Base-by-base conservation (phyloP, 2,797 vertebrate species). In the Helicolenus hilgendorfi region DNA sequence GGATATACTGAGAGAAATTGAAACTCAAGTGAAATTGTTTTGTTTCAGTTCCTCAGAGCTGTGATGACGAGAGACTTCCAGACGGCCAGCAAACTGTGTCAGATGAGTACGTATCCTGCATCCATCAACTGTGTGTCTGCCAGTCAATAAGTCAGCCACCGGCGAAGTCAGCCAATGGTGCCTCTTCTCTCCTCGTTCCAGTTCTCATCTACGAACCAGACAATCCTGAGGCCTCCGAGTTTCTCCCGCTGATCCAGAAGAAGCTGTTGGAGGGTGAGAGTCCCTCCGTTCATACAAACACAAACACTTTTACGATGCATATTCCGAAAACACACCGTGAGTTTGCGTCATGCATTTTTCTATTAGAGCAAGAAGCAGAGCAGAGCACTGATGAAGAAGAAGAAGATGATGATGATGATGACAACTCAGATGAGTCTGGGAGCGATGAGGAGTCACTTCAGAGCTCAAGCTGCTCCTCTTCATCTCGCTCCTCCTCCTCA, bases 161-260 rank as follows among this genome's bases (percentile, higher is more conserved):
- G 4, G 35, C 5, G 33, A 41, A 38, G 15, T 53, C 35, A 71
- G 67, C 55, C 62, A 68, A 1, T 29, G 7, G 0, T 79, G 26
- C 63, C 8, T 79, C 77, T 81, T 62, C 38, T 77, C 86, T 92
- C 49, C 36, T 94, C 67, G 67, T 94, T 98, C 79, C 87, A 98
- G 97, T 98, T 92, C 96, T 98, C 68, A 93, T 97, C 92, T 98
- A 96, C 89, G 97, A 98, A 89, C 97, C 97, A 72, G 96, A 98
- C 84, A 98, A 98, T 90, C 92, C 94, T n/a, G 96, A 98, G 87
- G 96, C 97, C 79, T 97, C 95, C 27, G 93, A 97, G 84, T 98
- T 98, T 95, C 96, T 97, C 81, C 93, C 95, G 41, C 95, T 98
- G 86, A 97, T 98, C 95, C 97, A 97, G 92, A 90, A 96, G 94